Base-by-base conservation (phyloP, 2,888 invertebrate species). In the Nezara viridula region DNA sequence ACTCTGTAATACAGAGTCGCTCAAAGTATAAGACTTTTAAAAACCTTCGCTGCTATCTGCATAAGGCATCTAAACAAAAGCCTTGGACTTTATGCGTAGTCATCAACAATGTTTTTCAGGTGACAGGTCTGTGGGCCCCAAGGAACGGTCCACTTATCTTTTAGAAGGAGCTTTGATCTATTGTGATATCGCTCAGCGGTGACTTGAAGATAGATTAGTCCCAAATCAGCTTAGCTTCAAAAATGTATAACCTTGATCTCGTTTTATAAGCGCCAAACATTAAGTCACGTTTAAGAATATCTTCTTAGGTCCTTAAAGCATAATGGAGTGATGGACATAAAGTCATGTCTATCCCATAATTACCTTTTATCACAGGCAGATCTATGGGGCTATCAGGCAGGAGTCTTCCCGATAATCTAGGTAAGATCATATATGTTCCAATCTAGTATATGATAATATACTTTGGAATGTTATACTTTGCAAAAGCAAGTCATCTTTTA, bases 1-100 rank as follows among this genome's bases (percentile, higher is more conserved):
- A n/a, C n/a, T n/a, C n/a, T n/a, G n/a, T n/a, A n/a, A n/a, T n/a
- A n/a, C n/a, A n/a, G n/a, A n/a, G n/a, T n/a, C n/a, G n/a, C n/a
- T n/a, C n/a, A n/a, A n/a, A n/a, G n/a, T n/a, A n/a, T n/a, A n/a
- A n/a, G n/a, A n/a, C n/a, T n/a, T n/a, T n/a, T n/a, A n/a, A n/a
- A 27, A 27, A 27, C 27, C 60, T 14, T 16, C 27, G n/a, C 27
- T 1, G 60, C 27, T 60, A 60, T 27, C 60, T 4, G 27, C 27
- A 27, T 14, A 16, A 60, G 14, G 3, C 14, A 60, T 60, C 60
- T 60, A 60, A 27, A 60, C 12, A 27, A 60, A 60, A 60, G 16
- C 60, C 60, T 60, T 60, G 60, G 60, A 60, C 60, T 60, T 60
- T 60, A 60, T 16, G 60, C 60, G 27, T 60, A 60, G 60, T 60